Percentiles rank a stretch among this genome's conserved stretches.
phyloP scores from a whole-genome alignment of 2,888 invertebrate species.

The Amorpha juglandis region DNA sequence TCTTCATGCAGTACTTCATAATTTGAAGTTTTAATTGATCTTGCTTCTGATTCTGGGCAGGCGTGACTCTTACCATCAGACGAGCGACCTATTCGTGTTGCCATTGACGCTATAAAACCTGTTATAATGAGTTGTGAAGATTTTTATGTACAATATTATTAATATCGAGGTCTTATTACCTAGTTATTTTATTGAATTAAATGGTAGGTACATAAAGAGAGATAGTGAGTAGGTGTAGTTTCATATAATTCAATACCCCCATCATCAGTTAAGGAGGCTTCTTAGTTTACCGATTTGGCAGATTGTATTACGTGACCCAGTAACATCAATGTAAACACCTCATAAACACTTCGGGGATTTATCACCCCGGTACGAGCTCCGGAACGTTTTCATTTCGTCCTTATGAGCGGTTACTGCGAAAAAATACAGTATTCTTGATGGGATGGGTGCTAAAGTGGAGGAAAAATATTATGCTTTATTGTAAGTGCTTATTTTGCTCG shows the following conservation, averaged over 20 bases:
- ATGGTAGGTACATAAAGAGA: no score
- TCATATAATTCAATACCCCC: no score
- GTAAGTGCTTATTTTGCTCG: background rate
- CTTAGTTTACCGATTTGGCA: background rate
- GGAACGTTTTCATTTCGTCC: background rate
- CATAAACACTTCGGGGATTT: constrained; percentile 8
- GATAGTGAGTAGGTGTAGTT: no score
- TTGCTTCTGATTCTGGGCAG: no score
- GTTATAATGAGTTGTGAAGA: no score
- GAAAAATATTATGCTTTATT: constrained; percentile 5
- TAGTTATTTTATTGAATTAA: background rate
- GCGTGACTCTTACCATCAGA: no score
- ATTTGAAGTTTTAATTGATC: no score
- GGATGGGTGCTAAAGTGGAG: background rate
- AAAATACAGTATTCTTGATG: background rate
- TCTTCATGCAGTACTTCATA: no score
- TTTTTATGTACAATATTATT: background rate
- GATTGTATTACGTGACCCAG: background rate
- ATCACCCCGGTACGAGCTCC: background rate
- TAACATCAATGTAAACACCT: constrained; percentile 9
- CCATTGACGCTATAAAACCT: no score
- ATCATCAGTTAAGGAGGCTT: background rate
- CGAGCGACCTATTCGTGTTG: no score
- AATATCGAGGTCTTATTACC: background rate
- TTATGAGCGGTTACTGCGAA: background rate